Evolutionary conservation across 2,797 vertebrate genomes (phyloP), one percentile per base, ranked within the genome.

Genomic region (Allobates femoralis): DNA sequence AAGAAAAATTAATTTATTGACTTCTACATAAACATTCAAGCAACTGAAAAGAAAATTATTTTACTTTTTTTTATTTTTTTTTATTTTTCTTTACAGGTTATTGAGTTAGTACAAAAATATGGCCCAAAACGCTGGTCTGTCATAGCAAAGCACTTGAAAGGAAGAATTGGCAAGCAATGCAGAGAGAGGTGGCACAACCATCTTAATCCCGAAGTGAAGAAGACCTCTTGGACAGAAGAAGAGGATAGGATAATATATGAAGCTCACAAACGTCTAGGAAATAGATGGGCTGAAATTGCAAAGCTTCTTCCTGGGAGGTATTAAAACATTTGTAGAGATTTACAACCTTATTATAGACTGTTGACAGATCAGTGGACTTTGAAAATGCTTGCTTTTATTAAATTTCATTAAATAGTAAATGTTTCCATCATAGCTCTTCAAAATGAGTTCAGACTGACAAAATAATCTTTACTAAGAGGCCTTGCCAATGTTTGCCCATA

Each of bases 181-280:
- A 96, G 98, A 53, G 98, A 99, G 93, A 96, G 98, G 91, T 99
- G 98, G 98, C 98, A 99, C 95, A 99, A 99, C 93, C 98, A 99
- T 92, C 94, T 99, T 92, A 99, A 99, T 94, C 98, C 98, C 53
- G 98, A 99, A 96, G 98, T 99, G 91, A 99, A 99, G 95, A 99
- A 99, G 96, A 99, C 98, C 30, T 99, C 98, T 81, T 99, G 98
- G 98, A 99, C 98, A 3, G 98, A 99, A 93, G 98, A 99, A 92
- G 98, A 99, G 93, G 98, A 99, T 94, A 95, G 97, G 89, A 98
- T 99, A 93, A 99, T 99, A 94, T 99, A 99, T 94, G 97, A 99
- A 92, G 98, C 98, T 51, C 98, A 99, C 86, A 99, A 99, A 93
- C 98, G 97, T 89, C 96, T 99, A 91, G 98, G 98, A 91, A 99